These are phyloP conservation scores for Myotis yumanensis DNA, from an alignment of 2,113 vertebrate species.

Conservation along the genomic window DNA sequence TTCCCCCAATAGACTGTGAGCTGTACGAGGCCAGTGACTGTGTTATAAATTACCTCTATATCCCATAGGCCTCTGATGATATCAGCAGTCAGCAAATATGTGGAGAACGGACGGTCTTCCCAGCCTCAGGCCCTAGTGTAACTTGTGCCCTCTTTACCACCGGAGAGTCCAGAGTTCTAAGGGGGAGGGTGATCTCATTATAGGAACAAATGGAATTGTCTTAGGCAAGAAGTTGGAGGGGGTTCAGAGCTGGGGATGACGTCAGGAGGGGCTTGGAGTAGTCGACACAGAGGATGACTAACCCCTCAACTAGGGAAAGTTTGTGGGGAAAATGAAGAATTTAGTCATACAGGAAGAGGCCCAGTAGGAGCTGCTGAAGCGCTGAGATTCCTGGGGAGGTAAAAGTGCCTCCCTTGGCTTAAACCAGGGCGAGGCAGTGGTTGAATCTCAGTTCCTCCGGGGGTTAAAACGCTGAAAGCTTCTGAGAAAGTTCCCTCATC, in stretches of 20 bases:
- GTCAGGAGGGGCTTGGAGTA: background rate
- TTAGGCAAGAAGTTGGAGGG: background rate
- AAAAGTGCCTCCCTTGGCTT: background rate
- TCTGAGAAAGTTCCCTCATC: background rate
- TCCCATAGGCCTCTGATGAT: background rate
- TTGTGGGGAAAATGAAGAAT: background rate
- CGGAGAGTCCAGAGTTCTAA: background rate
- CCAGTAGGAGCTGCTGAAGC: background rate
- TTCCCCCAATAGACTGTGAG: background rate
- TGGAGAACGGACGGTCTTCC: background rate
- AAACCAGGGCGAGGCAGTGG: background rate
- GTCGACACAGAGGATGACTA: slow-evolving; percentile 30
- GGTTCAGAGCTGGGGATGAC: background rate
- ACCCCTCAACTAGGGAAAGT: background rate
- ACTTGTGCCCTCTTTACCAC: background rate
- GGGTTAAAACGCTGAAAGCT: background rate
- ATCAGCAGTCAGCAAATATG: background rate
- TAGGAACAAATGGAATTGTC: background rate
- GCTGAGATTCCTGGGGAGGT: background rate
- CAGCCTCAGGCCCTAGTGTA: background rate
- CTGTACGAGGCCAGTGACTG: background rate
- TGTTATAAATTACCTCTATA: background rate
- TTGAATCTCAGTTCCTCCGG: background rate
- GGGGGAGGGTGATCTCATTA: background rate
- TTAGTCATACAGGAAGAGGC: background rate